A percentile compares a stretch with the other conserved stretches of the same genome.
These are phyloP conservation scores for Macrosiphum euphorbiae DNA, from an alignment of 2,888 invertebrate species.

Conservation along the genomic window DNA sequence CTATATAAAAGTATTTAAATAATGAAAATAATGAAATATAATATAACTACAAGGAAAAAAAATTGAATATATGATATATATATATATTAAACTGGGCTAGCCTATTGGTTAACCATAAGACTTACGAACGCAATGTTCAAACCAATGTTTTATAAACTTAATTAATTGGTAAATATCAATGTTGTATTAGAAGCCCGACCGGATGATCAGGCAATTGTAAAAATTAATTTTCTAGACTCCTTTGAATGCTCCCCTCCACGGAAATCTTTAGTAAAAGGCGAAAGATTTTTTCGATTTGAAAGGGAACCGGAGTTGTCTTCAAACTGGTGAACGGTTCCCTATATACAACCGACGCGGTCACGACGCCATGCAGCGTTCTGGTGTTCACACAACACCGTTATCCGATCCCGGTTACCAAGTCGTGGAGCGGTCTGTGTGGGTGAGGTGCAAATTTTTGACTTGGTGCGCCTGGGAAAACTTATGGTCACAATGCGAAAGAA, in stretches of 20 bases:
- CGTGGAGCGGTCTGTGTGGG: neutral
- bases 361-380: neutral
- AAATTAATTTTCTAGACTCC: conserved; percentile 72
- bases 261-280: no score
- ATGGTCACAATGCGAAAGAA: neutral
- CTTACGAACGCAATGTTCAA: no score
- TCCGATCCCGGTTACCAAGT: neutral
- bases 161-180: no score
- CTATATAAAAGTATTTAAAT: no score
- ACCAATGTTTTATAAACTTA: no score
- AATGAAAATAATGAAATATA: no score
- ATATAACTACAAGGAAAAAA: no score
- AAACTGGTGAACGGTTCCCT: neutral
- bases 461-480: neutral
- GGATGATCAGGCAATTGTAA: neutral
- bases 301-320: neutral
- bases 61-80: no score
- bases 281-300: no score
- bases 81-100: no score
- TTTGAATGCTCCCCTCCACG: conserved; percentile 81
- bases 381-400: neutral
- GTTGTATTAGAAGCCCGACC: no score
- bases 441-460: neutral
- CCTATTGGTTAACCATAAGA: no score
- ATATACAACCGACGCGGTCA: neutral